Evolutionary conservation across 2,888 invertebrate genomes (phyloP).

Genomic region (Troides oblongomaculatus): DNA sequence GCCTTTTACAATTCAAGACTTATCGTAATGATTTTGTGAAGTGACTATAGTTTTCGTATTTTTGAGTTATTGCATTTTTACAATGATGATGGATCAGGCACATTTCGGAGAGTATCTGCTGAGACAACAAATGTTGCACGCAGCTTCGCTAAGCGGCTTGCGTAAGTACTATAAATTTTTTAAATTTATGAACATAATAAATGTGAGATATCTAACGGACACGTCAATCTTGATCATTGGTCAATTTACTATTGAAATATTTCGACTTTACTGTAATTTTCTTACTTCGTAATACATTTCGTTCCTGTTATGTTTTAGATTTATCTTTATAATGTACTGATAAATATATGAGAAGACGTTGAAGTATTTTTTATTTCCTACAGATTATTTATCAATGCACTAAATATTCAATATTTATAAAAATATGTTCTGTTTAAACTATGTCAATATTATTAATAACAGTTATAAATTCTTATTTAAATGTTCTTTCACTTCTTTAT

Average conservation of each 20-base stretch:
- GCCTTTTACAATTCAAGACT: conserved; percentile 35
- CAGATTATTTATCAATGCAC: background rate
- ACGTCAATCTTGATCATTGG: no score
- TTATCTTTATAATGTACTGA: no score
- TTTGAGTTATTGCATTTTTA: conserved; percentile 42
- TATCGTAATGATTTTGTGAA: conserved; percentile 62
- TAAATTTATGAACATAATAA: background rate
- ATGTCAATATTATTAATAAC: background rate
- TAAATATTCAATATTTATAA: background rate
- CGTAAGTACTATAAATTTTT: conserved; percentile 64
- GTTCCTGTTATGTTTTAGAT: no score
- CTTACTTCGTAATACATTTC: no score
- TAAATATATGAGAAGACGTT: background rate
- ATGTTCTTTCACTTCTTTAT: background rate
- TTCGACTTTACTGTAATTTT: no score
- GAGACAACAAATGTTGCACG: conserved; percentile 76
- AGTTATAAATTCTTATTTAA: background rate
- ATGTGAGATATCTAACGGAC: no score
- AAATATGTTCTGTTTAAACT: background rate
- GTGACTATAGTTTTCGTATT: conserved; percentile 50
- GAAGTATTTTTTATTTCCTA: background rate
- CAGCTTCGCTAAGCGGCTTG: conserved; percentile 68
- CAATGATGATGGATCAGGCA: conserved; percentile 77
- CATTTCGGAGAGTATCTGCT: conserved; percentile 74
- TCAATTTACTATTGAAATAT: no score